phyloP scores from a whole-genome alignment of 2,888 invertebrate genomes.

The Cosmorhoe ocellata region DNA sequence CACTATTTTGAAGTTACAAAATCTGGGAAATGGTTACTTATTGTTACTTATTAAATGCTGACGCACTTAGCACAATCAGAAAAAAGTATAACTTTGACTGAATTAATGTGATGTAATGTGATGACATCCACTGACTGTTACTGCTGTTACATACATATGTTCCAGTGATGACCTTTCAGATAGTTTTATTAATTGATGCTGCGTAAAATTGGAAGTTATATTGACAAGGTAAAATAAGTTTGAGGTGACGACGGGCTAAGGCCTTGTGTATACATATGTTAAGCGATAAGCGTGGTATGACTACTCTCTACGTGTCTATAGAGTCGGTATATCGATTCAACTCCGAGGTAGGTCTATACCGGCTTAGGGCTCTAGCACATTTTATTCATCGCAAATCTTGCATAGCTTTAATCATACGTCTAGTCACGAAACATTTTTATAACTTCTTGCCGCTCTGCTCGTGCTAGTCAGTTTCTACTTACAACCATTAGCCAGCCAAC shows the following conservation, averaged over 20 bases:
- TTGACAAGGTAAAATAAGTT: slow-evolving; percentile 16
- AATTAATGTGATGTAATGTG: slow-evolving; percentile 13
- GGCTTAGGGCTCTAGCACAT: too few relatives aligned
- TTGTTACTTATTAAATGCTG: neutral
- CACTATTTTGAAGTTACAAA: too few relatives aligned
- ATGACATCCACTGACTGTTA: slow-evolving; percentile 11
- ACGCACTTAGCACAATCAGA: slow-evolving; percentile 13
- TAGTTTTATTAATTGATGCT: slow-evolving; percentile 6
- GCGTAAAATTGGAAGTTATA: slow-evolving; percentile 18
- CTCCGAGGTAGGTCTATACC: too few relatives aligned
- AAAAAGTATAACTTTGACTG: slow-evolving; percentile 11
- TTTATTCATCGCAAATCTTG: too few relatives aligned
- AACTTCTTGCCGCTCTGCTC: too few relatives aligned
- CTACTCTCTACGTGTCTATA: too few relatives aligned
- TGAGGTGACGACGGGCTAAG: neutral
- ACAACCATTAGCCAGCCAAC: slow-evolving; percentile 3
- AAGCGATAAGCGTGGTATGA: neutral
- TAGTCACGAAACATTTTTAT: too few relatives aligned
- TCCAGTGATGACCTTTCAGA: slow-evolving; percentile 30
- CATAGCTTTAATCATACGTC: too few relatives aligned
- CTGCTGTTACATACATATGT: slow-evolving; percentile 10
- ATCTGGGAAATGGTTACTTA: too few relatives aligned
- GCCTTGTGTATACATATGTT: neutral
- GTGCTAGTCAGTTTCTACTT: too few relatives aligned
- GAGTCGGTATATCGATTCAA: too few relatives aligned